Percentiles rank a stretch among this genome's conserved stretches.
These are phyloP conservation scores for Engraulis encrasicolus DNA, from an alignment of 2,113 vertebrate species.

Conservation along the genomic window DNA sequence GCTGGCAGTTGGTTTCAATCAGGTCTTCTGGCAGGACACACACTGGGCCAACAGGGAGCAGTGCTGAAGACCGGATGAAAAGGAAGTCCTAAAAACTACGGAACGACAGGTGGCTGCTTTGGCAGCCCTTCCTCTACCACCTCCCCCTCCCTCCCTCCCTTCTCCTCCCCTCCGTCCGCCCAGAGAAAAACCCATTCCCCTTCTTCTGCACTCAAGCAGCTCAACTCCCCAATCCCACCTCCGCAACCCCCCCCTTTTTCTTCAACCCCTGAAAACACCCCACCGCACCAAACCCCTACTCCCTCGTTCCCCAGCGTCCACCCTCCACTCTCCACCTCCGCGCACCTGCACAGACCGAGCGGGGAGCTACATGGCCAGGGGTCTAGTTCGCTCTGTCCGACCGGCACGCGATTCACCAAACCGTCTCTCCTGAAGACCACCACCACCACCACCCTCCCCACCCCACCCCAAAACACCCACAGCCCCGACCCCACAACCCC, in stretches of 20 bases:
- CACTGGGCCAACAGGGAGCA: conserved; percentile 59
- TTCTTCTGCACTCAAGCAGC: conserved; percentile 8
- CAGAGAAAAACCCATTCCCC: neutral
- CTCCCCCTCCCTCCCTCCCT: neutral
- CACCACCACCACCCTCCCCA: conserved; percentile 38
- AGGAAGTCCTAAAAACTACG: conserved; percentile 66
- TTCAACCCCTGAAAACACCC: too few relatives aligned
- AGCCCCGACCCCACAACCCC: conserved; percentile 35
- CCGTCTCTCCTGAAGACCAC: conserved; percentile 44
- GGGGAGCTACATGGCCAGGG: neutral
- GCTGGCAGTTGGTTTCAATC: conserved; percentile 69
- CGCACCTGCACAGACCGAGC: conserved; percentile 38
- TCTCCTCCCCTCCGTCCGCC: neutral
- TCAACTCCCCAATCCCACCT: neutral
- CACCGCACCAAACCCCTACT: neutral
- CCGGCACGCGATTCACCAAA: conserved; percentile 44
- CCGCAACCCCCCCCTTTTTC: conserved; percentile 35
- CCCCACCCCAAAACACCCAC: conserved; percentile 45
- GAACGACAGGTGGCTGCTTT: conserved; percentile 66
- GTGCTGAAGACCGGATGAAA: conserved; percentile 66
- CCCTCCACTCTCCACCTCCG: conserved; percentile 23
- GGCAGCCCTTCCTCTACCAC: conserved; percentile 28
- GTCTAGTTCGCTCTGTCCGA: conserved; percentile 37
- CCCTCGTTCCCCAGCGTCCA: neutral
- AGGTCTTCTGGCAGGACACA: conserved; percentile 61